phyloP scores from a whole-genome alignment of 1,140 invertebrate species.

The Araneus ventricosus region DNA sequence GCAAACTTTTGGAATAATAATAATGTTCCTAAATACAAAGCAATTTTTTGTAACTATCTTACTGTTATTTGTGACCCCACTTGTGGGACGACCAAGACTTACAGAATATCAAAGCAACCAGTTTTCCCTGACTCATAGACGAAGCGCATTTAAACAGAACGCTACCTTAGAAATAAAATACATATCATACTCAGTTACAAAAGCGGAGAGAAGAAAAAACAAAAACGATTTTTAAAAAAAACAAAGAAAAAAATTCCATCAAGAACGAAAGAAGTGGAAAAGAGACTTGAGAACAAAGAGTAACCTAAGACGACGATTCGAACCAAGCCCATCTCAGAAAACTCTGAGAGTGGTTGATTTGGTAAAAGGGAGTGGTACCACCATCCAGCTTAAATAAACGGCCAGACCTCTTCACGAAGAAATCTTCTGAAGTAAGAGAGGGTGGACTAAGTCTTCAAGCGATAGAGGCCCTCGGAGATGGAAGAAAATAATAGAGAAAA shows the following conservation, averaged over 20 bases:
- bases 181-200: neutral
- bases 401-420: neutral
- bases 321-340: conserved; percentile 53
- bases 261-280: neutral
- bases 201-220: neutral
- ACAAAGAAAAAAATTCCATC: neutral
- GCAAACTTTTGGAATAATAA: too few relatives aligned
- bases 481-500: conserved; percentile 7
- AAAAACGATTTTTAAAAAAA: neutral
- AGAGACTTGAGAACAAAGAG: conserved; percentile 3
- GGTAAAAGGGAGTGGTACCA: conserved; percentile 51
- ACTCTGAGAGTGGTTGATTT: conserved; percentile 12
- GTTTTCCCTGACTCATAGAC: too few relatives aligned
- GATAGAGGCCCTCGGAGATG: neutral
- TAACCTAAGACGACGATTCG: conserved; percentile 38
- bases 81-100: too few relatives aligned
- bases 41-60: too few relatives aligned
- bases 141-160: too few relatives aligned
- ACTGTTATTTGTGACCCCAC: too few relatives aligned
- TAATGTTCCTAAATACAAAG: too few relatives aligned
- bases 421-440: neutral
- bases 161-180: too few relatives aligned
- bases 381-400: conserved; percentile 25
- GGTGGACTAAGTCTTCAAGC: conserved; percentile 7
- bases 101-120: too few relatives aligned